These are phyloP conservation scores for Melanostoma scalare DNA, from an alignment of 2,888 invertebrate genomes.

Conservation along the genomic window DNA sequence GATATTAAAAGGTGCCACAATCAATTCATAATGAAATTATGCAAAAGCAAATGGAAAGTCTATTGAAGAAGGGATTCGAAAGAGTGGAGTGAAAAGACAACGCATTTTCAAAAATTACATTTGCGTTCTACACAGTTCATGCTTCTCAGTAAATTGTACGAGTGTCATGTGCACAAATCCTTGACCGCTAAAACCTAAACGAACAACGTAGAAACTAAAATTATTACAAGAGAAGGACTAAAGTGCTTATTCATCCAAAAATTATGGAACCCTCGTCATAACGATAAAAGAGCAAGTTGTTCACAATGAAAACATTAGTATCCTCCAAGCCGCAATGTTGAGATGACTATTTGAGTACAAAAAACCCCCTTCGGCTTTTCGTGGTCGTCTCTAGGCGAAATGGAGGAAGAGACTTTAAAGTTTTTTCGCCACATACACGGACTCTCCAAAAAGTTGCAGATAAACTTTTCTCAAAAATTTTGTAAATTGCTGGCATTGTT, in stretches of 20 bases:
- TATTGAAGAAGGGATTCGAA: slow-evolving; percentile 4
- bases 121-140: too few species aligned
- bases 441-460: neutral
- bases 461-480: slow-evolving; percentile 18
- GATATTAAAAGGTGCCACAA: slow-evolving; percentile 66
- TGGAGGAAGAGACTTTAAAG: neutral
- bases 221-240: neutral
- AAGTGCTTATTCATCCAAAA: slow-evolving; percentile 40
- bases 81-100: neutral
- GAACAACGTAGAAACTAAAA: neutral
- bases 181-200: slow-evolving; percentile 4
- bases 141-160: too few species aligned
- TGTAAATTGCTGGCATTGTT: slow-evolving; percentile 22
- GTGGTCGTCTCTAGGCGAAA: neutral
- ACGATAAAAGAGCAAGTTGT: slow-evolving; percentile 26
- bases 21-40: slow-evolving; percentile 67
- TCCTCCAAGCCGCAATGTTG: slow-evolving; percentile 28
- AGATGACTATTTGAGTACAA: slow-evolving; percentile 1
- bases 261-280: slow-evolving; percentile 22
- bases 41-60: slow-evolving; percentile 37
- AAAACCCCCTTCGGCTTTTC: slow-evolving; percentile 3
- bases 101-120: neutral
- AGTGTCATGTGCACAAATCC: neutral
- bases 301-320: slow-evolving; percentile 58
- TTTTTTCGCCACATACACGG: neutral